Conservation (phyloP, 2,888 invertebrate genomes). For the Biston stratarius region DNA sequence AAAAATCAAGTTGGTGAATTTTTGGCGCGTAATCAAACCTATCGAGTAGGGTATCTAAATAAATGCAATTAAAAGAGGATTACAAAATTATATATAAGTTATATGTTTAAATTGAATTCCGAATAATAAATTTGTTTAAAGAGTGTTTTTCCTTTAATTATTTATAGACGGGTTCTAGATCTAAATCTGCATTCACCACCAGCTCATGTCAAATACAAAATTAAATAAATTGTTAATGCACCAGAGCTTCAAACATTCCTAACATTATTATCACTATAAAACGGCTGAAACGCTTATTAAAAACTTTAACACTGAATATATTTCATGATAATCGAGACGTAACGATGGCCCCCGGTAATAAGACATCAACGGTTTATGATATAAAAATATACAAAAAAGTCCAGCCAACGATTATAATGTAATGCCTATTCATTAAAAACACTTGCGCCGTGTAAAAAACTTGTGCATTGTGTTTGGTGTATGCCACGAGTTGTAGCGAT, state of each 20-base stretch:
- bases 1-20: no score
- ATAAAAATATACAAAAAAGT: constrained; percentile 65
- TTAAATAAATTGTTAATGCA: neutral
- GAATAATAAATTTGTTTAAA: no score
- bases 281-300: constrained; percentile 58
- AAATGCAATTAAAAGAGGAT: no score
- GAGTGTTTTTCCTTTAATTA: no score
- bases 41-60: no score
- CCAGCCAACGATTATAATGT: constrained; percentile 71
- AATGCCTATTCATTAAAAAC: constrained; percentile 82
- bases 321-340: constrained; percentile 69
- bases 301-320: constrained; percentile 77
- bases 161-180: no score
- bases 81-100: no score
- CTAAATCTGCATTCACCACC: no score
- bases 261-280: constrained; percentile 19
- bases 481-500: constrained; percentile 47
- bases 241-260: neutral
- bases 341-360: constrained; percentile 71
- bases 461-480: constrained; percentile 55
- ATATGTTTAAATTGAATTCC: no score
- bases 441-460: constrained; percentile 75
- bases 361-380: constrained; percentile 79
- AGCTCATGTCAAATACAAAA: no score
- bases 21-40: no score